Conservation (phyloP, 2,113 vertebrate genomes). For the Semicossyphus pulcher region DNA sequence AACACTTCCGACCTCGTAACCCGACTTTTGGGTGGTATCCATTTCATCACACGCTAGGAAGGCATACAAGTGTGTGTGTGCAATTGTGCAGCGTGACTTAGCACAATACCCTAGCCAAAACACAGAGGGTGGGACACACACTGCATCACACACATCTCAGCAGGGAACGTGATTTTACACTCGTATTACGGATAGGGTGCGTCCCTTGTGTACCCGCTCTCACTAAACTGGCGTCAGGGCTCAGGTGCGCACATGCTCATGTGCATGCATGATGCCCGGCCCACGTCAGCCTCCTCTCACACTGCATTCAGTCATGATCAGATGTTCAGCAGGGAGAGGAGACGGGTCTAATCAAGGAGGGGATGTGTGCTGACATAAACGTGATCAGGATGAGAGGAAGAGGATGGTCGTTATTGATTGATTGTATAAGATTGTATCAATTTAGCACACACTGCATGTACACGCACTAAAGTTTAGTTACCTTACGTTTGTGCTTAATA, state of each 20-base stretch:
- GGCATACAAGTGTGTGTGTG: conserved; percentile 18
- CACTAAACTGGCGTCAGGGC: neutral
- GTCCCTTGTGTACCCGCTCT: neutral
- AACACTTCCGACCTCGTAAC: conserved; percentile 39
- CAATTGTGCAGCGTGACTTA: conserved; percentile 32
- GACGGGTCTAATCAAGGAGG: neutral
- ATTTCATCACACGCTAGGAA: conserved; percentile 50
- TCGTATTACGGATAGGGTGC: conserved; percentile 2
- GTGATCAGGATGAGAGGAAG: neutral
- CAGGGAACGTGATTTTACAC: conserved; percentile 53
- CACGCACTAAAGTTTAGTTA: too few species aligned
- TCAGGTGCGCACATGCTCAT: conserved; percentile 4
- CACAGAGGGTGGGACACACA: conserved; percentile 72
- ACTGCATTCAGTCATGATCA: conserved; percentile 16
- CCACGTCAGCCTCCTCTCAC: conserved; percentile 13
- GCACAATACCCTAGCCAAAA: conserved; percentile 77
- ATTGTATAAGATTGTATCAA: neutral
- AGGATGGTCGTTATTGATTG: neutral
- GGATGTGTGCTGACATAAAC: neutral
- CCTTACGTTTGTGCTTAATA: too few species aligned
- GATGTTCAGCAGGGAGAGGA: conserved; percentile 29
- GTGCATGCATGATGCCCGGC: neutral
- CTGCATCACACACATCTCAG: conserved; percentile 38
- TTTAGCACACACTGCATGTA: neutral
- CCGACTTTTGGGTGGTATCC: conserved; percentile 54